Evolutionary conservation across 2,113 vertebrate genomes (phyloP), one percentile per base, ranked within the genome.

Genomic region (Pseudopipra pipra): DNA sequence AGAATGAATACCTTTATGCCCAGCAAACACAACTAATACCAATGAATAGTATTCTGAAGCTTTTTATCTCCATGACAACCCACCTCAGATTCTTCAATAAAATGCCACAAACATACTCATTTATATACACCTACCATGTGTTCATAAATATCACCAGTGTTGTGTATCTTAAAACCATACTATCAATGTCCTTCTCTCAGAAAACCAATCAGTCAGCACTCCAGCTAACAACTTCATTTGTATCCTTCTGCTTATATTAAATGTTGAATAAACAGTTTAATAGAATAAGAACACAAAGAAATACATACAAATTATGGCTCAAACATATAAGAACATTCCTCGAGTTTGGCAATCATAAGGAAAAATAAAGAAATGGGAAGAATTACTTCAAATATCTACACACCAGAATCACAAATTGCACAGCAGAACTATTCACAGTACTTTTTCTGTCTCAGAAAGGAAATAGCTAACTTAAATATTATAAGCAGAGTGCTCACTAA

Each of bases 1-100:
- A 92, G 89, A 97, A 97, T 28, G 21, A 97, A 97, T 96, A 97
- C 91, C 91, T 78, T 92, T 95, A 75, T 95, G 96, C 97, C 97
- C 97, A 93, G 86, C 92, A 98, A 98, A 97, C 74, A 93, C 93
- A 97, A 97, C 91, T 94, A 97, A 95, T 92, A 97, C 94, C 90
- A 94, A 91, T 76, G 95, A 98, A 97, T 78, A 97, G 94, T 94
- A 97, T 97, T 98, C 97, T 95, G 93, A 97, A 95, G 97, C 97
- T 98, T 98, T 98, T 98, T 98, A 98, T 98, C 98, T 98, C 98
- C 98, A 98, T 98, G 98, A 98, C 98, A 98, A 98, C 98, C 95
- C 92, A 97, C 96, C 93, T 97, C 93, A 74, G 49, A 73, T 97
- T 97, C 95, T 97, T 98, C 97, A 97, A 97, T 97, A 98, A 98